phyloP scores from a whole-genome alignment of 2,888 invertebrate species.

The Miltochrista miniata region DNA sequence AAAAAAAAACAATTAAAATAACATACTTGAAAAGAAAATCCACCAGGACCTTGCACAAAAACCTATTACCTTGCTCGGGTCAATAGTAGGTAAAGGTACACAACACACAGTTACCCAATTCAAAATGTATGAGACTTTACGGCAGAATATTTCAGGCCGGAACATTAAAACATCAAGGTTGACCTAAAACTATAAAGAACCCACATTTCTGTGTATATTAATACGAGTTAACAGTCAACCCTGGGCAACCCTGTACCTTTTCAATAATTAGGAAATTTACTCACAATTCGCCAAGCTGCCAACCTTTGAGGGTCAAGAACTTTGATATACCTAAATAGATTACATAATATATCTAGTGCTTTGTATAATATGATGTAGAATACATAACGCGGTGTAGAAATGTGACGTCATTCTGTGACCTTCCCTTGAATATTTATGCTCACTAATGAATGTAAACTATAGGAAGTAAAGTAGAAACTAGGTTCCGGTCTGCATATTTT shows the following conservation, averaged over 20 bases:
- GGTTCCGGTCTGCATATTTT: too few relatives aligned
- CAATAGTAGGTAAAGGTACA: neutral
- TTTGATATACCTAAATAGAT: too few relatives aligned
- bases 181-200: neutral
- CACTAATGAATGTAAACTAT: neutral
- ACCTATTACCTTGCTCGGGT: too few relatives aligned
- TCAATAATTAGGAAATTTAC: constrained; percentile 20
- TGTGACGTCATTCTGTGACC: neutral
- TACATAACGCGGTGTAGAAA: neutral
- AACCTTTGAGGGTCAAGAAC: constrained; percentile 20
- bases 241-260: neutral
- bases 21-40: too few relatives aligned
- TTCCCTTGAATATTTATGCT: neutral
- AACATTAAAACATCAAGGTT: neutral
- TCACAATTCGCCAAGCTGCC: constrained; percentile 24
- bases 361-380: too few relatives aligned
- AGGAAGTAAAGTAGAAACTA: neutral
- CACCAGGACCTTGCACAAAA: too few relatives aligned
- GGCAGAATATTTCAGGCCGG: too few relatives aligned
- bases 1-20: too few relatives aligned
- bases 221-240: constrained; percentile 20
- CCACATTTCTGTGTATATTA: neutral
- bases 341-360: too few relatives aligned
- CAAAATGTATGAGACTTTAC: too few relatives aligned
- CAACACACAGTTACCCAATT: neutral